Conservation (phyloP, 2,797 vertebrate genomes). For the Chelmon rostratus region DNA sequence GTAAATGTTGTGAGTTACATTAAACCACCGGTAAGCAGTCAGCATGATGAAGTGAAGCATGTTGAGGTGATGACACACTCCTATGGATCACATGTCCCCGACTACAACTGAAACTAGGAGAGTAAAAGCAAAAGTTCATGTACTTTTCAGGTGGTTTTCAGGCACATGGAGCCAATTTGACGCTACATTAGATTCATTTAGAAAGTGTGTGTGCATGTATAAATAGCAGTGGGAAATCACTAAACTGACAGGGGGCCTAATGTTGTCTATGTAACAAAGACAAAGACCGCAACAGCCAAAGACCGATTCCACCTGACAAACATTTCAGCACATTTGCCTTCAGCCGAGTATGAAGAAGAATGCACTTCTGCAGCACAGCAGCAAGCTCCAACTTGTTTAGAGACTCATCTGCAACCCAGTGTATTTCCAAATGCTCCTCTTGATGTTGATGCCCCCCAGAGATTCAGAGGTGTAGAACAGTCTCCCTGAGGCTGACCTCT, state of each 20-base stretch:
- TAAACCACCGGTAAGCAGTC: neutral
- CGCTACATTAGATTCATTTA: neutral
- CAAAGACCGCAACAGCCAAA: neutral
- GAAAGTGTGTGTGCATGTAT: neutral
- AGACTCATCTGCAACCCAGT: constrained; percentile 24
- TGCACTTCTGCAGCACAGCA: constrained; percentile 10
- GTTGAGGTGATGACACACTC: neutral
- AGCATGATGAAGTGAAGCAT: constrained; percentile 1
- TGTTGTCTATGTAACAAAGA: neutral
- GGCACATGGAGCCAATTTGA: neutral
- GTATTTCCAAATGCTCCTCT: constrained; percentile 12
- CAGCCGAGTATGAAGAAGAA: constrained; percentile 39
- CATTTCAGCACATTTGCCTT: constrained; percentile 8
- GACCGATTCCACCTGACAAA: neutral
- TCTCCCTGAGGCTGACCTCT: constrained; percentile 25
- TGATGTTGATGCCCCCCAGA: constrained; percentile 19
- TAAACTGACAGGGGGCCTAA: neutral
- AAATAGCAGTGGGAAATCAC: neutral
- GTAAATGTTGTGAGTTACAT: no score
- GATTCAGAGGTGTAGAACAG: constrained; percentile 25
- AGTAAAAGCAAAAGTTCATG: constrained; percentile 28
- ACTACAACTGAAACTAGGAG: constrained; percentile 17
- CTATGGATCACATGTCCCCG: neutral
- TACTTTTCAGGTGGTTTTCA: constrained; percentile 11
- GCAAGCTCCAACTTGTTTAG: constrained; percentile 67